Base-by-base conservation (phyloP, 2,888 invertebrate genomes). In the Lapara coniferarum region DNA sequence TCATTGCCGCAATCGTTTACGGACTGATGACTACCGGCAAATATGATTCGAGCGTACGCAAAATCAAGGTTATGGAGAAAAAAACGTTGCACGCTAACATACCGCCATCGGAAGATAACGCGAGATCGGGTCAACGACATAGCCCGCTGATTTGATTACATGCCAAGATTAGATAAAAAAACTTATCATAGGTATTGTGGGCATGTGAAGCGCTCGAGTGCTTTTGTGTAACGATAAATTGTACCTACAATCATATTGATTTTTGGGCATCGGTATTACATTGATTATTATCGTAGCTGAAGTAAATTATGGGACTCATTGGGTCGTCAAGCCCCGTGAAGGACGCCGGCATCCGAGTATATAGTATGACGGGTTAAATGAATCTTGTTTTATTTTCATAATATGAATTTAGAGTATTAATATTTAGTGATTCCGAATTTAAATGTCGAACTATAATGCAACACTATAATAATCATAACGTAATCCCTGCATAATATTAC, bases 121-220 rank as follows among this genome's bases (percentile, higher is more conserved):
- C 69, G 77, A 81, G 85, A 83, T 82, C 83, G 79, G 85, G 84
- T 68, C 85, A 83, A 82, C 76, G 84, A 84, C 84, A 75, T 75
- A 51, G 70, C 56, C 74, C 75, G 63, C 66, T 74, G 80, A 82
- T 82, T 77, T 77, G 81, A 84, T 84, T 79, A 82, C 72, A 70
- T 73, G 70, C 59, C 69, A 66, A 74, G 85, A 85, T 85, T 83
- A 85, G 81, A 83, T 79, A 69, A 57, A 37, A 53, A 59, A 63
- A 58, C 53, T 56, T 58, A 58, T 66, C 58, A 19, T 44, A 56
- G 16, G 19, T 59, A 59, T 59, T 30, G 63, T 59, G n/a, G 46
- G 63, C 46, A 63, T 63, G 49, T 63, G 49, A 49, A 49, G 6
- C 7, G 16, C 19, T 46, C 19, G 49, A 49, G 46, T 63, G 63